Evolutionary conservation across 2,888 invertebrate species (phyloP).

Genomic region (Mechanitis mazaeus): DNA sequence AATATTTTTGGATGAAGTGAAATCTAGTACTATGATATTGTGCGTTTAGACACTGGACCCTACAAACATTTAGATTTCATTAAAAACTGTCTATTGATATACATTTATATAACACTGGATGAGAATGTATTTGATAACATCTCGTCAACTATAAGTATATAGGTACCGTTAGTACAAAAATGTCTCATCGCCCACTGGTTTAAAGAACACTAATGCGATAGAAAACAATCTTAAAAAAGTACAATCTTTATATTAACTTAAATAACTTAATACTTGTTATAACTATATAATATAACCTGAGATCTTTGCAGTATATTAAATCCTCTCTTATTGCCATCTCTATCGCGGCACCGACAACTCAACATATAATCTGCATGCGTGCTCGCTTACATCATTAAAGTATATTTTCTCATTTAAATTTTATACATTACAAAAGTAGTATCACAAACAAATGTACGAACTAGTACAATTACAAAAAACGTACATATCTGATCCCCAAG

Average conservation of each 20-base stretch:
- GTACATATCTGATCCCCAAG: conserved; percentile 57
- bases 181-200: conserved; percentile 54
- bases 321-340: conserved; percentile 50
- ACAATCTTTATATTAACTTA: conserved; percentile 74
- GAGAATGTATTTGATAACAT: conserved; percentile 63
- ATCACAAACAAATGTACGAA: conserved; percentile 78
- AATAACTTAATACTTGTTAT: conserved; percentile 77
- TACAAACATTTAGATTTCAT: conserved; percentile 74
- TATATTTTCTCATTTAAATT: conserved; percentile 67
- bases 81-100: conserved; percentile 72
- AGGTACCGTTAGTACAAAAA: conserved; percentile 55
- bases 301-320: conserved; percentile 66
- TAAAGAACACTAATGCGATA: conserved; percentile 50
- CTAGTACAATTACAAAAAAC: conserved; percentile 74
- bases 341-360: conserved; percentile 47
- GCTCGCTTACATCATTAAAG: conserved; percentile 66
- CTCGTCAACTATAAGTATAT: conserved; percentile 48
- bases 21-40: conserved; percentile 73
- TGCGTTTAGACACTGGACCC: conserved; percentile 77
- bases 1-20: conserved; percentile 68
- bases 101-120: conserved; percentile 72
- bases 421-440: conserved; percentile 77
- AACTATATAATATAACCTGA: conserved; percentile 75
- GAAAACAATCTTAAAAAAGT: conserved; percentile 73
- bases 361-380: conserved; percentile 54